Evolutionary conservation across 53 echinoderm and acorn worm genomes (phyloP), one percentile per base, ranked within the genome.

Genomic region (Echinarachnius parma): DNA sequence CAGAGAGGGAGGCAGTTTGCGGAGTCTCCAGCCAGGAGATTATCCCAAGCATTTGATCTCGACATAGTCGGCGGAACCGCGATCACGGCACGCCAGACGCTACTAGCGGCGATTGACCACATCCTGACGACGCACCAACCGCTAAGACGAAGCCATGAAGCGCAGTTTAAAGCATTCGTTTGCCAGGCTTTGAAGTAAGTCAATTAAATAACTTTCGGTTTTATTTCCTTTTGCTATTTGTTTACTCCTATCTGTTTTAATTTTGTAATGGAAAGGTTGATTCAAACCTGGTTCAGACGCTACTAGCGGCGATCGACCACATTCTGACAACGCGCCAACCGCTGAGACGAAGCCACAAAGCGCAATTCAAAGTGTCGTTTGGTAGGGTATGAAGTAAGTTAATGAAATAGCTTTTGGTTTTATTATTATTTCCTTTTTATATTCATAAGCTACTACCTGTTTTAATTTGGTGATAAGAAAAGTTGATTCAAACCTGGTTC

Each of bases 131-230:
- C 91, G 3, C 96, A 96, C 39, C 60, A 83, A 4, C 96, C 96
- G 0, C 81, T 96, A 7, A 87, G 85, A 76, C 82, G 96, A 28
- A 96, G 96, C 47, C 46, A 58, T 0, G 96, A 96, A n/a, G 78
- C 96, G 7, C 91, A 80, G 64, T 91, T 96, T 59, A 96, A 96
- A 48, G 91, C 96, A 2, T 87, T 96, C 16, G 78, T 96, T 31
- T 96, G 88, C n/a, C 82, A 96, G 77, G 96, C 87, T 16, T 78
- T 96, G 4, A 96, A 96, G 96, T 96, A 68, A 85, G 94, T 74
- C 7, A 0, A 10, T 23, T 66, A 32, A 0, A 44, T n/a, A n/a
- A n/a, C n/a, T n/a, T n/a, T n/a, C n/a, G n/a, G n/a, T n/a, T n/a
- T n/a, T n/a, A n/a, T n/a, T n/a, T n/a, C n/a, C n/a, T n/a, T n/a